A percentile compares a stretch with the other conserved stretches of the same genome.
phyloP scores from a whole-genome alignment of 2,797 vertebrate species.

The Typhlichthys subterraneus region DNA sequence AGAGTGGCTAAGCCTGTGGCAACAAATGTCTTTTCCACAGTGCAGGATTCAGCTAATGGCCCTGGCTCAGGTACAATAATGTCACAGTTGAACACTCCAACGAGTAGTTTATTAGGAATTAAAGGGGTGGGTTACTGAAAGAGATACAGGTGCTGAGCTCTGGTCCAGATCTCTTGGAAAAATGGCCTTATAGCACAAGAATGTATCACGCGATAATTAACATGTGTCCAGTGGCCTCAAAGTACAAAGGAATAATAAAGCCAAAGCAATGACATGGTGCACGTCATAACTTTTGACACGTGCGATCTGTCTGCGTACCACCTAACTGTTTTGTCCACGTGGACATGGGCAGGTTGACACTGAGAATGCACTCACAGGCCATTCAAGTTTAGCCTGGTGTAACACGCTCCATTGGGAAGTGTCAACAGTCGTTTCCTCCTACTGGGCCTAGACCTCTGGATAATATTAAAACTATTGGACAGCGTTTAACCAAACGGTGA shows the following conservation, averaged over 20 bases:
- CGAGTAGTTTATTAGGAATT: conserved; percentile 61
- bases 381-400: no score
- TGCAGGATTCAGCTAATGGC: conserved; percentile 41
- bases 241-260: conserved; percentile 6
- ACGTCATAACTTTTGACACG: no score
- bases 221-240: conserved; percentile 11
- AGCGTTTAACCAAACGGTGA: no score
- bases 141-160: conserved; percentile 53
- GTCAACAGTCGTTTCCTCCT: no score
- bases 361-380: no score
- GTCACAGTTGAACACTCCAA: conserved; percentile 65
- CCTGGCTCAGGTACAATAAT: conserved; percentile 49
- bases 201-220: conserved; percentile 29
- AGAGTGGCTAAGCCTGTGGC: conserved; percentile 46
- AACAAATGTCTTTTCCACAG: conserved; percentile 48
- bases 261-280: no score
- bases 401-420: no score
- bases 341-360: no score
- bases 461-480: no score
- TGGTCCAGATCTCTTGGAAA: conserved; percentile 17
- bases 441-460: no score
- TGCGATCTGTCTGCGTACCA: no score
- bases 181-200: conserved; percentile 25
- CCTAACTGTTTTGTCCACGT: no score
- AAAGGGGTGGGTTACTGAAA: conserved; percentile 34